Evolutionary conservation across 2,113 vertebrate genomes (phyloP).

Genomic region (Cervus canadensis): DNA sequence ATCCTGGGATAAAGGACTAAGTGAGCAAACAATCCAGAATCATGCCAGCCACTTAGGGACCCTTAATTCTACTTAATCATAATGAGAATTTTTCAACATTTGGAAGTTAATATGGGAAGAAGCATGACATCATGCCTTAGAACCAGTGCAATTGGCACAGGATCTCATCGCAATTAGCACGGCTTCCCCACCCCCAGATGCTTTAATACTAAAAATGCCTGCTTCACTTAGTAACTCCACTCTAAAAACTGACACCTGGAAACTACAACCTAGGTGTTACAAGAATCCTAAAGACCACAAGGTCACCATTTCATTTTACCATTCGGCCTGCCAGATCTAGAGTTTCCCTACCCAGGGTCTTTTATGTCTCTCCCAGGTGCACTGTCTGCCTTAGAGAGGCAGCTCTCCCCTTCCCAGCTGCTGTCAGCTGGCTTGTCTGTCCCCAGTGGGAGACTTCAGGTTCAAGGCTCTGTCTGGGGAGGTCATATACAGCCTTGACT

Average conservation of each 20-base stretch:
- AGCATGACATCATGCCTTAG: background rate
- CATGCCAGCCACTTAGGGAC: background rate
- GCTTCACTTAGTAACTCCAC: background rate
- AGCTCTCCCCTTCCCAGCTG: background rate
- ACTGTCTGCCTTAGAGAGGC: background rate
- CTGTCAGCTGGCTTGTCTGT: background rate
- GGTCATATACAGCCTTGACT: background rate
- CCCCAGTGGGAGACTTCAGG: background rate
- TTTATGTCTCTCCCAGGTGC: background rate
- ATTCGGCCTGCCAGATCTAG: background rate
- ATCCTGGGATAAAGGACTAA: background rate
- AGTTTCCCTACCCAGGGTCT: background rate
- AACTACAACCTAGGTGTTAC: background rate
- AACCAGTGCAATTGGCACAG: background rate
- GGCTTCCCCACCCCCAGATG: background rate
- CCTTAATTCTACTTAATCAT: background rate
- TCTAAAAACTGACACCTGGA: background rate
- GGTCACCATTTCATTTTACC: background rate
- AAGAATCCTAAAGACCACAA: background rate
- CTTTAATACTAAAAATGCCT: background rate
- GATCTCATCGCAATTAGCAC: background rate
- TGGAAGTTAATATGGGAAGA: conserved; percentile 11
- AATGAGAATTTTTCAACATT: conserved; percentile 31
- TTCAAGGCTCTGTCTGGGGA: conserved; percentile 29
- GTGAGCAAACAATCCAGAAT: background rate